These are phyloP conservation scores for Lophius americanus DNA, from an alignment of 2,797 vertebrate species.

Conservation along the genomic window DNA sequence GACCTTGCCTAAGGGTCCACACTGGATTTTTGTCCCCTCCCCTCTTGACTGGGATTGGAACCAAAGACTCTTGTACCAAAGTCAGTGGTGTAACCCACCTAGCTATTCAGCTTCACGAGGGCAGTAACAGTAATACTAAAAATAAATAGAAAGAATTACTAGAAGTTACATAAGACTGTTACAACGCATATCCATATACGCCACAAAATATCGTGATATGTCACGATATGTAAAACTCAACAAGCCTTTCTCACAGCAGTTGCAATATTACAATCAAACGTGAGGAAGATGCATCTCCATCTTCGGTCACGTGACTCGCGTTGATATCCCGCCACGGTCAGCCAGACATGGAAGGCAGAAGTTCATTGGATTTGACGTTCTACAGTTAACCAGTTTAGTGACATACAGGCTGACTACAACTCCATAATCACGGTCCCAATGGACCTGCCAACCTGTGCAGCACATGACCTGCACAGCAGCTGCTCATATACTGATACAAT, in stretches of 20 bases:
- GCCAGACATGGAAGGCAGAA: conserved; percentile 14
- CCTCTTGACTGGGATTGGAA: no score
- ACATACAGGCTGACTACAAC: conserved; percentile 16
- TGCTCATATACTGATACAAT: conserved; percentile 12
- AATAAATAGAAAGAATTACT: no score
- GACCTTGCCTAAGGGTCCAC: no score
- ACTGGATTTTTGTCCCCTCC: no score
- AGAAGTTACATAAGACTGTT: no score
- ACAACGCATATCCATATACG: no score
- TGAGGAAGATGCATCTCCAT: conserved; percentile 5
- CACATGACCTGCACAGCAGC: background rate
- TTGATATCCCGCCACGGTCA: conserved; percentile 7
- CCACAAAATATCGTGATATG: no score
- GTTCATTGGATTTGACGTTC: conserved; percentile 10
- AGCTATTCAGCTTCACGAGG: no score
- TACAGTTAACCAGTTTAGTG: conserved; percentile 46
- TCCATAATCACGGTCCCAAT: conserved; percentile 23
- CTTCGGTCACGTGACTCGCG: conserved; percentile 12
- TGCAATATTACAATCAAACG: background rate
- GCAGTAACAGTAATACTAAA: no score
- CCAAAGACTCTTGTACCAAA: no score
- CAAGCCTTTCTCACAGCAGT: background rate
- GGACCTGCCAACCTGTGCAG: background rate
- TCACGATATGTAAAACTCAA: no score
- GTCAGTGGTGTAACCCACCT: no score